phyloP scores from a whole-genome alignment of 1,140 invertebrate species.

The Panagrolaimus sp. region DNA sequence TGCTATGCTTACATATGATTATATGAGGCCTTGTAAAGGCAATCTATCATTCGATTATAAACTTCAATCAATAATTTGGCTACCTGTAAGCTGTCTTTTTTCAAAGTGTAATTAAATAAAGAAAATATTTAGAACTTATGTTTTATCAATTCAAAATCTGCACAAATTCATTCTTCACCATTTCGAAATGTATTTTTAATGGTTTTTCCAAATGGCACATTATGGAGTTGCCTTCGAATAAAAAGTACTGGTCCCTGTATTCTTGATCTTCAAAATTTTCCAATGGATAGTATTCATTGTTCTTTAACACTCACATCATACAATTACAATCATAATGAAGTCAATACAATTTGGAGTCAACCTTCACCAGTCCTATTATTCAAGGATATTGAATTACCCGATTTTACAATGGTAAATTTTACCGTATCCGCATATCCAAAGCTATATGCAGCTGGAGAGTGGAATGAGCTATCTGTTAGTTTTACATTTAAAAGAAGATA shows the following conservation, averaged over 20 bases:
- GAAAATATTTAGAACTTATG: slow-evolving; percentile 36
- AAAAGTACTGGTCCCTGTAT: slow-evolving; percentile 52
- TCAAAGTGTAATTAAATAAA: no score
- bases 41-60: slow-evolving; percentile 56
- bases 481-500: slow-evolving; percentile 53
- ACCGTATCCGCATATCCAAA: slow-evolving; percentile 24
- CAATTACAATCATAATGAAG: slow-evolving; percentile 56
- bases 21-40: slow-evolving; percentile 55
- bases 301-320: slow-evolving; percentile 54
- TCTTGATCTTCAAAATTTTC: slow-evolving; percentile 50
- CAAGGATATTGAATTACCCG: slow-evolving; percentile 57
- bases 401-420: slow-evolving; percentile 56
- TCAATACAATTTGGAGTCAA: slow-evolving; percentile 55
- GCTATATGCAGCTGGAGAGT: slow-evolving; percentile 48
- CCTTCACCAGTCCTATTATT: slow-evolving; percentile 49
- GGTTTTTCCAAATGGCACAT: slow-evolving; percentile 57
- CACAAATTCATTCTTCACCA: slow-evolving; percentile 53
- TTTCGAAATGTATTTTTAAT: slow-evolving; percentile 58
- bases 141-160: slow-evolving; percentile 55
- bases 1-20: slow-evolving; percentile 50
- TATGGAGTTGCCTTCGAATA: slow-evolving; percentile 56
- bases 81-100: slow-evolving; percentile 18
- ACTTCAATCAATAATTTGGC: slow-evolving; percentile 52
- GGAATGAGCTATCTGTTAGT: slow-evolving; percentile 56
- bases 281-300: slow-evolving; percentile 53